Conservation (phyloP, 2,113 vertebrate genomes). For the Cheirogaleus medius region DNA sequence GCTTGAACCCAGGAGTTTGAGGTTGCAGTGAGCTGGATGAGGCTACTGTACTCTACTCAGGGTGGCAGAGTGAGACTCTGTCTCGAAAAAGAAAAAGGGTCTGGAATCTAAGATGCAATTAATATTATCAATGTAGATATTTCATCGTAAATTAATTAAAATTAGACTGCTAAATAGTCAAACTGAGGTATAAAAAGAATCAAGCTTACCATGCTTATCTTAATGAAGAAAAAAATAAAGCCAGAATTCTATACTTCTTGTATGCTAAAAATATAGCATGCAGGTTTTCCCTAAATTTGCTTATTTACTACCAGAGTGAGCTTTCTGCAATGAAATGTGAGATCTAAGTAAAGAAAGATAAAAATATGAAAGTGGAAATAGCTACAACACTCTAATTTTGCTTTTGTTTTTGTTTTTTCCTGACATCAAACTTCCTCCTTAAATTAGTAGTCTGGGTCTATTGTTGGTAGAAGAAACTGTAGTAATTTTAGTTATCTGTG, state of each 20-base stretch:
- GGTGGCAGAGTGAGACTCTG: no score
- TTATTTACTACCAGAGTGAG: neutral
- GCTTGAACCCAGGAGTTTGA: no score
- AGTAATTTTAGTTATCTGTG: neutral
- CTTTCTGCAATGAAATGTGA: neutral
- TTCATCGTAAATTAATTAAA: neutral
- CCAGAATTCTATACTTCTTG: neutral
- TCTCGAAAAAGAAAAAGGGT: no score
- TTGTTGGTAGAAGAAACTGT: neutral
- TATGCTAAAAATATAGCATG: neutral
- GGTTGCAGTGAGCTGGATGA: no score
- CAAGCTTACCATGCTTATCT: fast-evolving
- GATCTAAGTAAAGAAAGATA: neutral
- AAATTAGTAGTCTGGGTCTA: neutral
- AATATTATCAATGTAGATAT: neutral
- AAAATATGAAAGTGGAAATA: neutral
- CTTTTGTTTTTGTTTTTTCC: neutral
- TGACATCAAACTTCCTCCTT: neutral
- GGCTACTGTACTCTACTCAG: no score
- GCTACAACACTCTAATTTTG: neutral
- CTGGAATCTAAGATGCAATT: neutral
- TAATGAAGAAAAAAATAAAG: neutral
- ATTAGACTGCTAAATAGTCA: neutral
- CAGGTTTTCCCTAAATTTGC: neutral
- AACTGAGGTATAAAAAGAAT: neutral